These are phyloP conservation scores for Matsumyia berberina DNA, from an alignment of 2,888 invertebrate species.

Conservation along the genomic window DNA sequence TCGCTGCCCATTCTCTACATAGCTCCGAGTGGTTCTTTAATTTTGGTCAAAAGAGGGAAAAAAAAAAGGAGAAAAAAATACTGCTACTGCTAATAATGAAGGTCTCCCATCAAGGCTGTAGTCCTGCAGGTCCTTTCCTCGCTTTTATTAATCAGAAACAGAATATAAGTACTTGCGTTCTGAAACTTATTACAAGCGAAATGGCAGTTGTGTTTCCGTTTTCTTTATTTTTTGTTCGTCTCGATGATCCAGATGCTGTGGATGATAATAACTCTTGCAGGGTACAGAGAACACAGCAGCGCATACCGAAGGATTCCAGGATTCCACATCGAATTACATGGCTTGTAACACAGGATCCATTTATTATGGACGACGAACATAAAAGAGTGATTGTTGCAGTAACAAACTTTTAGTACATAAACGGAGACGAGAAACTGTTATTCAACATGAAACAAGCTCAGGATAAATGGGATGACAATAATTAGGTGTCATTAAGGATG, in stretches of 20 bases:
- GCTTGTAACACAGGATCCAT: neutral
- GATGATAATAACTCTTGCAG: too few species aligned
- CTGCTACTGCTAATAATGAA: conserved; percentile 22
- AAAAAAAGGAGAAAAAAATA: neutral
- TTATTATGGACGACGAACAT: too few species aligned
- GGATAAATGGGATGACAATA: neutral
- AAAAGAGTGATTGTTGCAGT: too few species aligned
- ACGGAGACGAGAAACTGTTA: too few species aligned
- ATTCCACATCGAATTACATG: too few species aligned
- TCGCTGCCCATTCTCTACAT: neutral
- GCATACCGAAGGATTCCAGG: too few species aligned
- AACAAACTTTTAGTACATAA: too few species aligned
- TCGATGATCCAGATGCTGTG: too few species aligned
- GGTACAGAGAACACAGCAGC: too few species aligned
- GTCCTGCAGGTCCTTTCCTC: neutral
- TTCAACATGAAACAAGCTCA: too few species aligned
- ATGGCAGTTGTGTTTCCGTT: too few species aligned
- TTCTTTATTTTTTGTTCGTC: too few species aligned
- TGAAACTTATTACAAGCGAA: neutral
- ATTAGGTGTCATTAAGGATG: conserved; percentile 3
- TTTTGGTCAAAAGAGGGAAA: conserved; percentile 17
- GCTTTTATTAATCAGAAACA: conserved; percentile 29
- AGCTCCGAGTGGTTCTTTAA: conserved; percentile 14
- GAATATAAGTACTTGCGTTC: conserved; percentile 8
- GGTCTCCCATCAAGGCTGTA: neutral